These are phyloP conservation scores for Drosophila imparisetae DNA, from an alignment of 2,888 invertebrate genomes.

Conservation along the genomic window DNA sequence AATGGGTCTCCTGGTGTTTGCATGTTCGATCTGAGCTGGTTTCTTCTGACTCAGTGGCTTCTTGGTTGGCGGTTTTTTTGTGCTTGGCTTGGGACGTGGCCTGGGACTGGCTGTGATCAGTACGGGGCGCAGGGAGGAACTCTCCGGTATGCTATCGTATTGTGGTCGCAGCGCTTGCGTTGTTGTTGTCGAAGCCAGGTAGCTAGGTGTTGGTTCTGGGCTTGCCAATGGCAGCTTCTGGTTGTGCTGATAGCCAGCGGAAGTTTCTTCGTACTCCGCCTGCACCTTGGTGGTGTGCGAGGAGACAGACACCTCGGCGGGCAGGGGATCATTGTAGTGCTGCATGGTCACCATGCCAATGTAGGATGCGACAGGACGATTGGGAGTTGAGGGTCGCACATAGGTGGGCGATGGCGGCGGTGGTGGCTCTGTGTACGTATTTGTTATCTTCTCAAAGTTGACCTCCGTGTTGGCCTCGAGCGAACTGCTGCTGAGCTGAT, in stretches of 20 bases:
- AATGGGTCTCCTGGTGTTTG: slow-evolving; percentile 47
- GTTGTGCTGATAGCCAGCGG: slow-evolving; percentile 50
- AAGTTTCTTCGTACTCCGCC: slow-evolving; percentile 61
- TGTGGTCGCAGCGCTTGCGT: slow-evolving; percentile 59
- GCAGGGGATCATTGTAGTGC: slow-evolving; percentile 68
- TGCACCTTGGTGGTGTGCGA: slow-evolving; percentile 81
- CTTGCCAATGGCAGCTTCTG: slow-evolving; percentile 42
- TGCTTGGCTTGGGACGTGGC: slow-evolving; percentile 66
- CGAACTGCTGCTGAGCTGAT: slow-evolving; percentile 46
- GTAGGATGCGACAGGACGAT: slow-evolving; percentile 72
- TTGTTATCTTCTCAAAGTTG: slow-evolving; percentile 61
- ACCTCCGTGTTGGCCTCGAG: slow-evolving; percentile 55
- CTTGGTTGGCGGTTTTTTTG: slow-evolving; percentile 75
- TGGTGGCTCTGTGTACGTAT: slow-evolving; percentile 56
- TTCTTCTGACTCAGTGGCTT: slow-evolving; percentile 53
- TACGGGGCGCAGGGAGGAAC: slow-evolving; percentile 78
- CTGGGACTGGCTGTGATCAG: slow-evolving; percentile 84
- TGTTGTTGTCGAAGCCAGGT: slow-evolving; percentile 53
- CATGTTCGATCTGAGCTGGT: slow-evolving; percentile 45
- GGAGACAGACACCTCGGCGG: slow-evolving; percentile 79
- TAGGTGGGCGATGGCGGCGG: slow-evolving; percentile 50
- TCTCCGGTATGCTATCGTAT: slow-evolving; percentile 34
- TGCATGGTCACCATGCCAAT: slow-evolving; percentile 80
- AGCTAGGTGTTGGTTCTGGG: slow-evolving; percentile 42
- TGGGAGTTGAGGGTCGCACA: slow-evolving; percentile 57